Conservation (phyloP, 2,888 invertebrate genomes). For the Tenthredo notha region DNA sequence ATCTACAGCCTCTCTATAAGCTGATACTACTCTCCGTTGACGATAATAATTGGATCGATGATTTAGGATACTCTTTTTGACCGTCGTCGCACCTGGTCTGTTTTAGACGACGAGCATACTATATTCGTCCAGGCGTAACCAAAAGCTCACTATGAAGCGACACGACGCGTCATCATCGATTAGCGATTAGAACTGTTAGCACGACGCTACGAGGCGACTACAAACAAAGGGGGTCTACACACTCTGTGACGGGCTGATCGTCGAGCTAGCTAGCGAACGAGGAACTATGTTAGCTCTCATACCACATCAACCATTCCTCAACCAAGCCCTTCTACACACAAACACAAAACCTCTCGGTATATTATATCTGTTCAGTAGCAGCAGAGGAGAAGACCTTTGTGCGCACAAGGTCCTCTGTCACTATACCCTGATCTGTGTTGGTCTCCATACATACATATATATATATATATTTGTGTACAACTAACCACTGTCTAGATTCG, state of each 20-base stretch:
- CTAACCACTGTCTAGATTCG: not conserved
- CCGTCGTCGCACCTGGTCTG: not conserved
- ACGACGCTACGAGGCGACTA: conserved; percentile 43
- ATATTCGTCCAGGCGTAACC: conserved; percentile 9
- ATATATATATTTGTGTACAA: not conserved
- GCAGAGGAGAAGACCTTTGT: conserved; percentile 20
- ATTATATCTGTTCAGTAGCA: conserved; percentile 14
- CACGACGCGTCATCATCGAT: conserved; percentile 49
- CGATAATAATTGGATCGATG: conserved; percentile 23
- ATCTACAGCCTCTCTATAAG: not conserved
- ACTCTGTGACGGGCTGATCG: conserved; percentile 40
- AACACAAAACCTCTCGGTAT: not conserved
- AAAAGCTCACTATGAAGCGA: conserved; percentile 33
- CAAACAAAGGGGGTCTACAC: conserved; percentile 50
- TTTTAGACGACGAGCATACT: not conserved
- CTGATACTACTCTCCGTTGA: not conserved
- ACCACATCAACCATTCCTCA: conserved; percentile 56
- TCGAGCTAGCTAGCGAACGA: conserved; percentile 1
- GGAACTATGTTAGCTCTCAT: conserved; percentile 26
- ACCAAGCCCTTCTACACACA: conserved; percentile 31
- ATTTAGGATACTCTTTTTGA: not conserved
- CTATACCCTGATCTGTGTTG: not conserved
- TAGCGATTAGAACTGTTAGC: conserved; percentile 53
- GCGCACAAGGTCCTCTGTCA: not conserved
- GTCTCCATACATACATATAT: not conserved